phyloP scores from a whole-genome alignment of 2,113 vertebrate genomes.

The Chionomys nivalis region DNA sequence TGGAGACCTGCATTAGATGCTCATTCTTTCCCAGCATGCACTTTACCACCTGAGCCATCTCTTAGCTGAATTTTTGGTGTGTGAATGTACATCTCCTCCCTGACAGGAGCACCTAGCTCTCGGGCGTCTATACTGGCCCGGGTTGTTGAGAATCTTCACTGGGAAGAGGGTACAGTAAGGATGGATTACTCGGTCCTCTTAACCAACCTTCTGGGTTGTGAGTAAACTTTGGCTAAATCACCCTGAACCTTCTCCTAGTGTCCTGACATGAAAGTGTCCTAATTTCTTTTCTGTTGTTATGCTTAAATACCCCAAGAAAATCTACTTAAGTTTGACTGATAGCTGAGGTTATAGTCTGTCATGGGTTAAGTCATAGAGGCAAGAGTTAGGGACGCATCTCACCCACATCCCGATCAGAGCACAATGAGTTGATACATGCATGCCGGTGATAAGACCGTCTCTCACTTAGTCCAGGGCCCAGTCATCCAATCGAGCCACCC shows the following conservation, averaged over 20 bases:
- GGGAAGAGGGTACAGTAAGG: neutral
- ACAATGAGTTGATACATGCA: neutral
- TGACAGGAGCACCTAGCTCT: neutral
- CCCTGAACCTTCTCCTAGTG: neutral
- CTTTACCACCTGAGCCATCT: neutral
- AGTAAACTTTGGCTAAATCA: neutral
- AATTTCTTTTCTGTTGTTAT: neutral
- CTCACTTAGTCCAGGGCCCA: neutral
- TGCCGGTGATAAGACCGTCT: neutral
- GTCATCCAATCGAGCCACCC: neutral
- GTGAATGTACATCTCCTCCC: neutral
- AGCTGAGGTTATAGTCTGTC: accelerated
- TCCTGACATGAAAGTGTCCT: neutral
- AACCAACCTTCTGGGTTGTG: neutral
- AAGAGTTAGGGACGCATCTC: neutral
- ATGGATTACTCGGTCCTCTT: neutral
- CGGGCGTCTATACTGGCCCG: neutral
- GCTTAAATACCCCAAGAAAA: neutral
- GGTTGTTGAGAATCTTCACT: neutral
- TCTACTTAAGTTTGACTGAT: neutral
- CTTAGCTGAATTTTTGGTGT: neutral
- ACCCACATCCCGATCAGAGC: neutral
- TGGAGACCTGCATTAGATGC: neutral
- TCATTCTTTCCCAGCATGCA: neutral
- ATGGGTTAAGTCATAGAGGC: too few relatives aligned